Base-by-base conservation (phyloP, 2,888 invertebrate species). In the Meta bourneti region DNA sequence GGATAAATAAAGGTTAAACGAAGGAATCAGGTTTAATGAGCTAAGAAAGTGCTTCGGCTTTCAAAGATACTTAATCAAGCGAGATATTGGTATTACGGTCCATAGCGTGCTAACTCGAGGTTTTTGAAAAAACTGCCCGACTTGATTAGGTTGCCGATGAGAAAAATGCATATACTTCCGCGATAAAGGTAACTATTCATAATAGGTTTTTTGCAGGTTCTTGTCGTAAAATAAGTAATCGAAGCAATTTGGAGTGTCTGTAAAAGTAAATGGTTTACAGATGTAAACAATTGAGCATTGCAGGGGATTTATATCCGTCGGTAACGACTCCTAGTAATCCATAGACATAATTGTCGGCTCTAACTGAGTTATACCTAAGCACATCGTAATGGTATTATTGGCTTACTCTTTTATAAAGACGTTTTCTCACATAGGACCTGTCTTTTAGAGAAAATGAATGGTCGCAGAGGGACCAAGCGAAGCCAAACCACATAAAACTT, bases 61-160 rank as follows among this genome's bases (percentile, higher is more conserved):
- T 80, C n/a, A 80, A 52, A 80, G 69, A 80, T 16, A 61, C 54
- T 80, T 80, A 80, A 80, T 80, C 80, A 80, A 61, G 80, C 80
- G 54, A 20, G 80, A 69, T 80, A 80, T 80, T 80, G 80, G 80
- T 69, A 54, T 80, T 69, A 80, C 80, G 54, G 34, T 19, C 80
- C 16, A 69, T 20, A 7, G 69, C 69, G 7, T 61, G 69, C 13
- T 20, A 7, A 9, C 9, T 16, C 61, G 61, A 9, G 7, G 4
- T 78, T 5, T 49, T 49, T 52, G 8, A 16, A 20, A 13, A 51
- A 78, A 78, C 51, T 78, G 51, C 19, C 8, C 51, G 78, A 78
- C 52, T 78, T 78, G 78, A 78, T 78, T 78, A 78, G 78, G n/a
- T 52, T 78, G 51, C 9, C 16, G 51, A 52, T 13, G 78, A 52